phyloP scores from a whole-genome alignment of 2,797 vertebrate genomes.

The Poecilia gillii region DNA sequence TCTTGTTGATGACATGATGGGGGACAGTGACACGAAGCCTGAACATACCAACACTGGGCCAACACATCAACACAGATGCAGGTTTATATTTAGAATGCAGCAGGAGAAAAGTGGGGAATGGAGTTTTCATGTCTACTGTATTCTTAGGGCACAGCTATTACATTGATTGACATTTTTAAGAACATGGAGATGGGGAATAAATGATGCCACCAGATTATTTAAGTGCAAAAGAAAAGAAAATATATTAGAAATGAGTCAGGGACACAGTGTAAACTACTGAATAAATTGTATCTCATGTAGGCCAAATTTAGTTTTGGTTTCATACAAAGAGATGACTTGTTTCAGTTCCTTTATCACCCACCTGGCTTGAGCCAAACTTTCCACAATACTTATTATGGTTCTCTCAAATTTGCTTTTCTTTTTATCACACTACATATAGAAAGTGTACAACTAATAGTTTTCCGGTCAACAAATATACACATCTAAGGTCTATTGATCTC shows the following conservation, averaged over 20 bases:
- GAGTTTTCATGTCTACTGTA: slow-evolving; percentile 13
- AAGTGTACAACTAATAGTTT: background rate
- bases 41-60: slow-evolving; percentile 44
- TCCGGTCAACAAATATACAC: background rate
- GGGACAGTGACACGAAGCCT: slow-evolving; percentile 54
- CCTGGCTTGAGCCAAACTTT: background rate
- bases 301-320: background rate
- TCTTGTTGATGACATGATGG: slow-evolving; percentile 65
- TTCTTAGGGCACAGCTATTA: background rate
- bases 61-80: slow-evolving; percentile 50
- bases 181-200: slow-evolving; percentile 14
- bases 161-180: slow-evolving; percentile 7
- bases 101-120: slow-evolving; percentile 16
- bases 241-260: background rate
- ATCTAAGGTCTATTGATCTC: background rate
- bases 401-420: background rate
- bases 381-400: background rate
- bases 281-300: background rate
- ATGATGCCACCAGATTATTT: slow-evolving; percentile 35
- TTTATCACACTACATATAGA: background rate
- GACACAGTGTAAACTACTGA: background rate
- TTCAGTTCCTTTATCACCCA: background rate
- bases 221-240: slow-evolving; percentile 1
- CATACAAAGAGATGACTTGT: background rate
- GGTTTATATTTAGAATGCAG: slow-evolving; percentile 49